Evolutionary conservation across 1,140 invertebrate species (phyloP).

Genomic region (Drosophila subpulchrella): DNA sequence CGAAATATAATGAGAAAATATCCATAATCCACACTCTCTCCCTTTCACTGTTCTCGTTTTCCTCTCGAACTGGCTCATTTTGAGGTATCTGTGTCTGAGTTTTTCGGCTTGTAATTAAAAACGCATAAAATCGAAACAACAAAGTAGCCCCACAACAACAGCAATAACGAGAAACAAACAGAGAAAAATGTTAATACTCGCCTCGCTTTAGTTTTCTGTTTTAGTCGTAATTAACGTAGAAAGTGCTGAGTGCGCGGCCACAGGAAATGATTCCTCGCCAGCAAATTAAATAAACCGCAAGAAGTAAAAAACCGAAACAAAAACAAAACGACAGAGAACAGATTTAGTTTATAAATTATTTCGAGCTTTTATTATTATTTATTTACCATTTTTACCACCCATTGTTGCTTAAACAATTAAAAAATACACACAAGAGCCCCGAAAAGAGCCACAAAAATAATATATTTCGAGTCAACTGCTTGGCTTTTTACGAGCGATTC

Average conservation of each 20-base stretch:
- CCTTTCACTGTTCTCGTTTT: neutral
- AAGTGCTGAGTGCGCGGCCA: conserved; percentile 50
- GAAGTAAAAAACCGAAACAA: conserved; percentile 8
- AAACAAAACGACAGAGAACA: conserved; percentile 27
- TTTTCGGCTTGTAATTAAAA: conserved; percentile 63
- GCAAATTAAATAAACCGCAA: conserved; percentile 8
- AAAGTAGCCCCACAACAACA: conserved; percentile 45
- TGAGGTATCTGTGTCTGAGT: conserved; percentile 31
- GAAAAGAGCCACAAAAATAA: conserved; percentile 48
- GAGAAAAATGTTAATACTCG: conserved; percentile 48
- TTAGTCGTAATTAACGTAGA: conserved; percentile 55
- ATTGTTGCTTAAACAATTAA: conserved; percentile 83
- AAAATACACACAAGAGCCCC: conserved; percentile 46
- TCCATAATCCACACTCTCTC: neutral
- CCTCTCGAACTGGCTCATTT: conserved; percentile 12
- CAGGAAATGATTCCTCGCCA: conserved; percentile 69
- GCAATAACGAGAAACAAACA: conserved; percentile 31
- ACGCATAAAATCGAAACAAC: conserved; percentile 65
- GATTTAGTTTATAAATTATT: conserved; percentile 74
- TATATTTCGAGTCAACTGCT: conserved; percentile 63
- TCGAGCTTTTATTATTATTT: conserved; percentile 71
- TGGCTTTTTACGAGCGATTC: conserved; percentile 77
- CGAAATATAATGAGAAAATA: neutral
- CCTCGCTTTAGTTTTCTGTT: conserved; percentile 30
- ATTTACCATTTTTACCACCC: conserved; percentile 80